Conservation (phyloP, 2,888 invertebrate genomes). For the Nymphalis polychloros region DNA sequence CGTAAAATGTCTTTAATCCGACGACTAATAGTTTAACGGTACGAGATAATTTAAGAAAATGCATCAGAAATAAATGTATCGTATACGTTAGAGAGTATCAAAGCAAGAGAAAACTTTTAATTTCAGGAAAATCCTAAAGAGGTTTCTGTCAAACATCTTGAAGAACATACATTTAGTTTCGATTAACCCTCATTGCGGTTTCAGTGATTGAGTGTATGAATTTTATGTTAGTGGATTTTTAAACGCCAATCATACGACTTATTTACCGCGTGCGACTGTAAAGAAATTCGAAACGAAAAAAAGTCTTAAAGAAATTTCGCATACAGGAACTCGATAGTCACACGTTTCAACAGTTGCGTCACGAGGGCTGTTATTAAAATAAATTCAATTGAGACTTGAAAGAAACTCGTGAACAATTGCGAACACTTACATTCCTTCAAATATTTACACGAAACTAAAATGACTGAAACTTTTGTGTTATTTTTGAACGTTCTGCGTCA, state of each 20-base stretch:
- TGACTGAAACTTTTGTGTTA: not conserved
- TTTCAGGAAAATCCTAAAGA: constrained; percentile 68
- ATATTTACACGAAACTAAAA: constrained; percentile 3
- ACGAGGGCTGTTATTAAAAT: constrained; percentile 28
- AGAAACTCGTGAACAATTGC: constrained; percentile 6
- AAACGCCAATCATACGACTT: constrained; percentile 12
- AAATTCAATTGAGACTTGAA: constrained; percentile 24
- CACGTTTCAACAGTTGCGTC: constrained; percentile 15
- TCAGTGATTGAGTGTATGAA: constrained; percentile 58
- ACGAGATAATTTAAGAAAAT: constrained; percentile 62
- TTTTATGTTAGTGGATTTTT: constrained; percentile 52
- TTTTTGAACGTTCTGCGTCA: not conserved
- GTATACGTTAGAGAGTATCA: constrained; percentile 51
- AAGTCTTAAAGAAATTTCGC: not conserved
- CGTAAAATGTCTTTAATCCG: constrained; percentile 48
- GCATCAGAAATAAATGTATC: constrained; percentile 60
- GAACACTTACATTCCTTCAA: constrained; percentile 7
- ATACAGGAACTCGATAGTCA: not conserved
- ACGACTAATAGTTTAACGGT: constrained; percentile 53
- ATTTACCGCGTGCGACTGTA: not conserved
- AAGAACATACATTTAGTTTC: constrained; percentile 68
- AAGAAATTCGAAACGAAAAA: constrained; percentile 33
- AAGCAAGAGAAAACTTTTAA: constrained; percentile 67
- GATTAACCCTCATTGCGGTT: constrained; percentile 63
- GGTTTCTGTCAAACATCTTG: constrained; percentile 60